Conservation (phyloP, 2,797 vertebrate species). For the Phataginus tricuspis region DNA sequence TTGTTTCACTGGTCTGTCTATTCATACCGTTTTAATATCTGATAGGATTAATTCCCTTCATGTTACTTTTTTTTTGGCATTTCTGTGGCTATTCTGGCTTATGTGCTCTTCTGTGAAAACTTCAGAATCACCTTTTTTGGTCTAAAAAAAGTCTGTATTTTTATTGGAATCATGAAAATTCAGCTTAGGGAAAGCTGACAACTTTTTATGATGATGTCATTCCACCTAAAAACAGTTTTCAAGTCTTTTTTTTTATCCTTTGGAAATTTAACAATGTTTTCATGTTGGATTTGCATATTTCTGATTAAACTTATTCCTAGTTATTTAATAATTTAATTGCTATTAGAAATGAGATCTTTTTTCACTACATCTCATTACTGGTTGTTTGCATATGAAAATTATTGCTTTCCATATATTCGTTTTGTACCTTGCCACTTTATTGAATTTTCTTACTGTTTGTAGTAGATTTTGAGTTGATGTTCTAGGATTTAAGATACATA, state of each 20-base stretch:
- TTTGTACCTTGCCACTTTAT: not conserved
- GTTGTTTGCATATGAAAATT: not conserved
- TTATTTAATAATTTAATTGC: conserved; percentile 14
- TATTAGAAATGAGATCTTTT: not conserved
- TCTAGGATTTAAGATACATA: not conserved
- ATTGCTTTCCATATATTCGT: not conserved
- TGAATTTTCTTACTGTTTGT: not conserved
- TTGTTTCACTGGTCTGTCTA: not conserved
- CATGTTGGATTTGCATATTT: not conserved
- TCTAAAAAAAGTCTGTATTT: not conserved
- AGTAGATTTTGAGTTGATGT: not conserved
- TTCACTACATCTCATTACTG: not conserved
- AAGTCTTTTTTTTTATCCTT: not conserved
- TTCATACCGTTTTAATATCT: not conserved
- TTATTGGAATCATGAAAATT: not conserved
- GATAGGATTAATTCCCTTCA: not conserved
- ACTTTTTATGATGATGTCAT: not conserved
- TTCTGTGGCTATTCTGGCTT: not conserved
- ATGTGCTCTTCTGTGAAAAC: not conserved
- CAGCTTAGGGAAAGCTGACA: not conserved
- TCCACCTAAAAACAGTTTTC: not conserved
- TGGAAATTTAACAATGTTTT: not conserved
- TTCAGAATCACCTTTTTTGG: not conserved
- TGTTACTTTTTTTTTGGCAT: not conserved
- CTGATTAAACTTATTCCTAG: not conserved